Percentiles rank a stretch among this genome's conserved stretches.
phyloP scores from a whole-genome alignment of 2,797 vertebrate species.

The Karalla daura region DNA sequence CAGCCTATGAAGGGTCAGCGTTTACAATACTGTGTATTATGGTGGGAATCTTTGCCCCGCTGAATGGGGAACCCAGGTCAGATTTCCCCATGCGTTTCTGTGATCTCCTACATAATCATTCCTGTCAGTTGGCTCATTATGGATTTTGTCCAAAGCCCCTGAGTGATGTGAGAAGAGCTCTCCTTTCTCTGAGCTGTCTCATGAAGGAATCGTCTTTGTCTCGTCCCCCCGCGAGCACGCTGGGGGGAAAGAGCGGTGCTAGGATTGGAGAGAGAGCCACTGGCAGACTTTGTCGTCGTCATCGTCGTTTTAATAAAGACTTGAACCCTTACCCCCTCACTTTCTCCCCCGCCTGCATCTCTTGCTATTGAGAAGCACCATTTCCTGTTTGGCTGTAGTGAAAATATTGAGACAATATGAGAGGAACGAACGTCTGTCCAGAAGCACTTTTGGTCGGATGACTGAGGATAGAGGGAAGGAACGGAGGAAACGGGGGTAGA shows the following conservation, averaged over 20 bases:
- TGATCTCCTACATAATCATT: conserved; percentile 89
- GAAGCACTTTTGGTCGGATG: conserved; percentile 29
- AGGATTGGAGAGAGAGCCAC: conserved; percentile 54
- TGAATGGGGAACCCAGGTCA: conserved; percentile 83
- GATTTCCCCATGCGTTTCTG: conserved; percentile 88
- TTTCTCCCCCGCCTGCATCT: not conserved
- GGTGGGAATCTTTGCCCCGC: conserved; percentile 88
- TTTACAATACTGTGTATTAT: conserved; percentile 88
- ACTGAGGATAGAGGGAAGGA: conserved; percentile 9
- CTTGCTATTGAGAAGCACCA: conserved; percentile 57
- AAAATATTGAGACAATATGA: conserved; percentile 63
- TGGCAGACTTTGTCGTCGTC: conserved; percentile 61
- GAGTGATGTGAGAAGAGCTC: conserved; percentile 90
- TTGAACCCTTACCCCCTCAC: too few relatives aligned
- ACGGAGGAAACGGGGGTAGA: not conserved
- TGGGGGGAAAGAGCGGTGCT: conserved; percentile 49
- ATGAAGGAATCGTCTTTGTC: conserved; percentile 85
- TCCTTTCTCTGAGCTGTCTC: conserved; percentile 78
- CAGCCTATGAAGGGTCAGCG: conserved; percentile 80
- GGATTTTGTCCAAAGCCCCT: conserved; percentile 89
- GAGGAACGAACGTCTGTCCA: conserved; percentile 49
- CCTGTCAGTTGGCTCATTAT: conserved; percentile 94
- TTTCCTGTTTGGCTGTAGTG: conserved; percentile 73
- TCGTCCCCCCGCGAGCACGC: conserved; percentile 48
- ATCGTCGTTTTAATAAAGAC: conserved; percentile 70